Evolutionary conservation across 2,888 invertebrate species (phyloP), one percentile per base, ranked within the genome.

Genomic region (Stenotaenia linearis): DNA sequence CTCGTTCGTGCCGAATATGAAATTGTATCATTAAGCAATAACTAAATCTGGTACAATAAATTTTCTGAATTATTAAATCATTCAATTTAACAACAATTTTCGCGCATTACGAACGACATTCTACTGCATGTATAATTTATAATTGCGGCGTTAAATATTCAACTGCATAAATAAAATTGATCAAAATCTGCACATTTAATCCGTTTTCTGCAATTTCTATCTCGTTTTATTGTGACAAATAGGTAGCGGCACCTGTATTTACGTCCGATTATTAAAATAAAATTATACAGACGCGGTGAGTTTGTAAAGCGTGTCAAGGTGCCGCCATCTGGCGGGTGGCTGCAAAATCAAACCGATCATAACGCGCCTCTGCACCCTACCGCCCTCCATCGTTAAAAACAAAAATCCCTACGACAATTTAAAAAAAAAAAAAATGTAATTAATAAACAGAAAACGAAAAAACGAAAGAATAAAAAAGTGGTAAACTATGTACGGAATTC

Each of bases 261-360:
- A n/a, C 18, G 7, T 18, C 50, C 50, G 18, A 3, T 18, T n/a
- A 2, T 50, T 21, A n/a, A n/a, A 25, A 28, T 69, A 7, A 69
- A 69, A 69, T 69, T 25, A 18, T 50, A 50, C n/a, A 7, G 50
- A 18, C 1, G 15, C 40, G 2, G 15, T 15, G 15, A 6, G 10
- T 12, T 40, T 12, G 18, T 50, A 18, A 18, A n/a, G 18, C 15
- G 21, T 69, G 69, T 23, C 25, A 28, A 23, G 12, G 69, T 28
- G 69, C 12, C 69, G 69, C 69, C 69, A 69, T 69, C 69, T 69
- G 69, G 25, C 69, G 69, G 69, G 69, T 69, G 69, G 69, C 69
- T 69, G 69, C 2, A 28, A 7, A 23, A 69, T 9, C 69, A 25
- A 69, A 69, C 25, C 5, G 4, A 28, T 25, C 25, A 10, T 69